Evolutionary conservation across 2,113 vertebrate species (phyloP), one percentile per base, ranked within the genome.

Genomic region (Zosterops japonicus): DNA sequence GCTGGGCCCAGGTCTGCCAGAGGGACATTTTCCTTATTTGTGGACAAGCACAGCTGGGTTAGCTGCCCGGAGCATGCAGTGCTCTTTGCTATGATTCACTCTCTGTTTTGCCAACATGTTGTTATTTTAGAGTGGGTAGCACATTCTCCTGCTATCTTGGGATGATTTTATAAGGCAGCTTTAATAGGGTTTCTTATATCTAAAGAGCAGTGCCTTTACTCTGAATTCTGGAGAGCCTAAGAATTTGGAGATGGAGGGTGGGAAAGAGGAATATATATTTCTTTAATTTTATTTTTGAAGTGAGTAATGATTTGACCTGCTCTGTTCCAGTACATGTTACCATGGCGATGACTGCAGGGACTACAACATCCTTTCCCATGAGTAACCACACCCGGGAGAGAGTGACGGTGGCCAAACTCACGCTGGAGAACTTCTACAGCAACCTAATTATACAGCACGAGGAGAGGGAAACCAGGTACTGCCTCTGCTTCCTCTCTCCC

Each of bases 331-430:
- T 93, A 35, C 97, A 98, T 97, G 98, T 99, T 97, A 98, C 98
- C 97, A 98, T 99, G 99, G 99, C 99, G 95, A 98, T 99, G 99
- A 99, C 99, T 76, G 99, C 99, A 94, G 99, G 98, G 97, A 98
- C 98, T 70, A 97, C 98, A 94, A 96, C 98, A 77, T 97, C 98
- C 97, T 99, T 99, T 96, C 99, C 99, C 92, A 99, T 99, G 99
- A 99, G 99, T 98, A 99, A 99, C 98, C 99, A 99, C 97, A 99
- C 99, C 88, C 98, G 99, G 35, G 99, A 99, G 97, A 98, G 99
- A 95, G 99, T 99, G 94, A 99, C 99, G 0, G 99, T 99, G 95
- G 99, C 99, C 98, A 99, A 99, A 97, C 98, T 99, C 71, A 99
- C 99, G 0, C 92, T 99, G 98, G 99, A 99, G 97, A 99, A 99